phyloP scores from a whole-genome alignment of 2,888 invertebrate genomes.

The Adelphocoris suturalis region DNA sequence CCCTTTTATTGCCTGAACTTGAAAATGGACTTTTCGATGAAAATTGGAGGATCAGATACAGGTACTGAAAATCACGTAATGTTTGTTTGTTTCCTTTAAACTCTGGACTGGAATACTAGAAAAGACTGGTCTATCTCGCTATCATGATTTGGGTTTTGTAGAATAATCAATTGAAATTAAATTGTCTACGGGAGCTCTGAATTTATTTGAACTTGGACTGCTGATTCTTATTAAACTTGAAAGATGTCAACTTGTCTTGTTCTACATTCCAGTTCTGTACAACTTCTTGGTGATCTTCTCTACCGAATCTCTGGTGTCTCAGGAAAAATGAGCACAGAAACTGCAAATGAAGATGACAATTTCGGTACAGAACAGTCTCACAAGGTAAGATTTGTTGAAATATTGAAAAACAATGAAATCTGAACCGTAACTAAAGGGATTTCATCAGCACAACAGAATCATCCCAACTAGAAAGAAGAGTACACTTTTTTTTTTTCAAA shows the following conservation, averaged over 20 bases:
- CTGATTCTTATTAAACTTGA: background rate
- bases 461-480: too few relatives aligned
- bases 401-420: too few relatives aligned
- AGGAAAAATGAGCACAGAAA: conserved; percentile 99
- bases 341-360: conserved; percentile 98
- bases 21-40: conserved; percentile 97
- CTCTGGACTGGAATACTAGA: too few relatives aligned
- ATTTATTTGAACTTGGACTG: background rate
- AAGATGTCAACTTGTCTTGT: background rate
- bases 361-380: conserved; percentile 98
- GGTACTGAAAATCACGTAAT: too few relatives aligned
- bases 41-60: conserved; percentile 91
- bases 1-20: conserved; percentile 93
- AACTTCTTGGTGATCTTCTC: conserved; percentile 95
- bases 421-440: too few relatives aligned
- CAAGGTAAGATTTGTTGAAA: conserved; percentile 77
- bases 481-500: too few relatives aligned
- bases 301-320: conserved; percentile 98
- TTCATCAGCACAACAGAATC: too few relatives aligned
- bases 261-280: conserved; percentile 89
- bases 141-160: too few relatives aligned
- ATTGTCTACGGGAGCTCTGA: too few relatives aligned
- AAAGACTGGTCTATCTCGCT: too few relatives aligned
- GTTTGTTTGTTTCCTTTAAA: too few relatives aligned
- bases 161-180: too few relatives aligned